A percentile compares a stretch with the other conserved stretches of the same genome.
Conservation (phyloP, 2,888 invertebrate species). For the Acrobasis repandana region DNA sequence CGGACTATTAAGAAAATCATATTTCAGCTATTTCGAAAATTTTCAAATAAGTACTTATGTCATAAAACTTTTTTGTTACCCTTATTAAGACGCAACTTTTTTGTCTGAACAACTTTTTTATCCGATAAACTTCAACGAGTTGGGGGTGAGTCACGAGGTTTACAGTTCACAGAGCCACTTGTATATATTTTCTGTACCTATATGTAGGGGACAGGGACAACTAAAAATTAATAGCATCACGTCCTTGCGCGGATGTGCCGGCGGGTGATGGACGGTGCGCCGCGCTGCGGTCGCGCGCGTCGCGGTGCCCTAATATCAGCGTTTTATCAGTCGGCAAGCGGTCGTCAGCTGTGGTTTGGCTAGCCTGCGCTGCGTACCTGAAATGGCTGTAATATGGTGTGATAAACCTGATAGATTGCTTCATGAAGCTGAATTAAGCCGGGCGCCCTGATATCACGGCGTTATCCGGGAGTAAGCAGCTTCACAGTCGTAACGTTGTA, state of each 20-base stretch:
- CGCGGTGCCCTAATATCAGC: conserved; percentile 71
- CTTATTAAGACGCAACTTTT: no score
- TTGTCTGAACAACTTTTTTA: no score
- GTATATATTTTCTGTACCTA: background rate
- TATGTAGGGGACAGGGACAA: conserved; percentile 21
- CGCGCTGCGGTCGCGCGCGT: conserved; percentile 55
- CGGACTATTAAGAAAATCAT: no score
- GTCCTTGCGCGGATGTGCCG: conserved; percentile 41
- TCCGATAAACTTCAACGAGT: no score
- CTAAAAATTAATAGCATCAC: conserved; percentile 44
- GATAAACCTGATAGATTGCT: conserved; percentile 32
- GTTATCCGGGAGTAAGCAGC: no score
- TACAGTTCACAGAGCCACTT: no score
- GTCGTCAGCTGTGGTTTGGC: conserved; percentile 33
- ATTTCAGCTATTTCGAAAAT: no score
- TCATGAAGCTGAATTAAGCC: conserved; percentile 3
- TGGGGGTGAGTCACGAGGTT: no score
- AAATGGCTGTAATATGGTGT: conserved; percentile 32
- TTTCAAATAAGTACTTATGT: no score
- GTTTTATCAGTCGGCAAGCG: conserved; percentile 69
- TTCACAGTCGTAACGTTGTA: no score
- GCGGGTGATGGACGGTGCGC: conserved; percentile 61
- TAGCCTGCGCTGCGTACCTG: conserved; percentile 23
- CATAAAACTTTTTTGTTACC: no score
- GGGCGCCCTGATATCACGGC: background rate